Conservation (phyloP, 2,113 vertebrate species). For the Noctilio leporinus region DNA sequence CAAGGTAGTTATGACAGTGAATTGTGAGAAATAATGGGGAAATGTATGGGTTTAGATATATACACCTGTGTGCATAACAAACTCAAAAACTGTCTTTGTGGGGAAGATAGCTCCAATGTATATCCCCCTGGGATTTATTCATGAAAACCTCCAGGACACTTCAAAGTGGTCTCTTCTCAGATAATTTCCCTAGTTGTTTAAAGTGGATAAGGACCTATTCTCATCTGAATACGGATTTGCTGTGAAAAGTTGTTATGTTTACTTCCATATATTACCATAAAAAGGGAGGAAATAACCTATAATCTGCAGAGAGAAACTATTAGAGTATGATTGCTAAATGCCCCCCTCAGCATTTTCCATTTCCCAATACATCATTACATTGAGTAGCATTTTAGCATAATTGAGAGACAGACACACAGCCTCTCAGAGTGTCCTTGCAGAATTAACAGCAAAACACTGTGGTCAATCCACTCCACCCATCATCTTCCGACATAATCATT, state of each 20-base stretch:
- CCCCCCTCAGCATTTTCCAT: slow-evolving; percentile 61
- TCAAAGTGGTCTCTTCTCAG: background rate
- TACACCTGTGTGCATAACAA: background rate
- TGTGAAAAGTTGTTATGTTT: slow-evolving; percentile 42
- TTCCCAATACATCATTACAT: slow-evolving; percentile 62
- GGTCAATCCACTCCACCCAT: background rate
- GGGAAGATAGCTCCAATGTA: background rate
- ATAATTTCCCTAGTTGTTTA: background rate
- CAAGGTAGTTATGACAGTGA: background rate
- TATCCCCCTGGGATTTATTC: background rate
- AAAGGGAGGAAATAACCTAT: slow-evolving; percentile 1
- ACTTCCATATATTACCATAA: slow-evolving; percentile 17
- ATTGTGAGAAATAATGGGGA: background rate
- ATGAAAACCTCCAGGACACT: background rate
- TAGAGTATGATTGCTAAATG: slow-evolving; percentile 55
- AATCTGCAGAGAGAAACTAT: slow-evolving; percentile 57
- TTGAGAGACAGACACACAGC: slow-evolving; percentile 52
- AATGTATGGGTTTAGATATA: background rate
- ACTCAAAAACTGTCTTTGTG: background rate
- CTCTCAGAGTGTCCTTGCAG: slow-evolving; percentile 24
- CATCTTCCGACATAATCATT: slow-evolving; percentile 29
- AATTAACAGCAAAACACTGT: slow-evolving; percentile 47
- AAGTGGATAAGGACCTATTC: background rate
- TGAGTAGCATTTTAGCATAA: slow-evolving; percentile 62
- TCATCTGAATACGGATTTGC: slow-evolving; percentile 25